Conservation (phyloP, 2,113 vertebrate species). For the Mesembrinibis cayennensis region DNA sequence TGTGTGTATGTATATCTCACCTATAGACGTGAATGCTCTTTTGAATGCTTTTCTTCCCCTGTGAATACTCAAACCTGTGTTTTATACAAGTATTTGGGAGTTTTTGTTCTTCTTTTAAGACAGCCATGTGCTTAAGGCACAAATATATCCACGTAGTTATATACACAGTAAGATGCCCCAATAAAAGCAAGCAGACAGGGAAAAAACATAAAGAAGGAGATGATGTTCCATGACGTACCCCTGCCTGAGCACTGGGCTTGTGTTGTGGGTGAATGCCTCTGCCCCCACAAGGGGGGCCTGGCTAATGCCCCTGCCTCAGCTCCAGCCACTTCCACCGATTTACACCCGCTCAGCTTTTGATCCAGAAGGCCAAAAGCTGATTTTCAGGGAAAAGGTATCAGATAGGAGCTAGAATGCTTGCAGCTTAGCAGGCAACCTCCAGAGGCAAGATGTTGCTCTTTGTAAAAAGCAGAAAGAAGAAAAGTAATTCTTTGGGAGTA, state of each 20-base stretch:
- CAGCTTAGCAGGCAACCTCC: not conserved
- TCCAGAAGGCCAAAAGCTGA: not conserved
- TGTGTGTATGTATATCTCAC: not conserved
- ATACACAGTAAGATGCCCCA: not conserved
- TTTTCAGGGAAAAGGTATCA: not conserved
- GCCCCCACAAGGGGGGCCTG: rapidly evolving
- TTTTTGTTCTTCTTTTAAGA: not conserved
- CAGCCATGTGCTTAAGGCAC: not conserved
- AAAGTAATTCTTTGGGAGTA: not conserved
- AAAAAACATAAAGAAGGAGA: not conserved
- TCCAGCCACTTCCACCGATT: not conserved
- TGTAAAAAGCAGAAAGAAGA: not conserved
- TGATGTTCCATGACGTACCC: not conserved
- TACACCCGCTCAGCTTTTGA: not conserved
- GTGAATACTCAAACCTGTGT: not conserved
- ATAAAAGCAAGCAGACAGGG: rapidly evolving
- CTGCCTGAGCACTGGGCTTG: not conserved
- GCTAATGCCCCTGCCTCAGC: not conserved
- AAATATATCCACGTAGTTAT: not conserved
- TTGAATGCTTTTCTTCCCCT: not conserved
- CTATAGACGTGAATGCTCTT: not conserved
- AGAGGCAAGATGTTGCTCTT: not conserved
- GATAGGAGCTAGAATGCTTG: not conserved
- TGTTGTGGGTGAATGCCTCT: not conserved
- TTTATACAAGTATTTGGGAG: not conserved